Base-by-base conservation (phyloP, 2,797 vertebrate genomes). In the Eutrigla gurnardus region DNA sequence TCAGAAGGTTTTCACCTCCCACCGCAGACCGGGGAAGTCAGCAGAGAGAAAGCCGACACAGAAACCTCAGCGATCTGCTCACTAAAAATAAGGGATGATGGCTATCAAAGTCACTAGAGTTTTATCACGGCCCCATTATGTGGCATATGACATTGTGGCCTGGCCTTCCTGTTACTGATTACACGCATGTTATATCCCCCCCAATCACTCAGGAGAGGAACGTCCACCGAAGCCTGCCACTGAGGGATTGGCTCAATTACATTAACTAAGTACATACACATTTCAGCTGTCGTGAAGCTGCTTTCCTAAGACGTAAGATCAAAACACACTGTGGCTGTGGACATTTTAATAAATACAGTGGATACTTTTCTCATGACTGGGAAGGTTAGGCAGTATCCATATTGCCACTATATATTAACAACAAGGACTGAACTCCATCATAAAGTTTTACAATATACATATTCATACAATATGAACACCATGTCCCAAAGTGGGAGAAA, bases 121-220 rank as follows among this genome's bases (percentile, higher is more conserved):
- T 83, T 84, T 81, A 80, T 88, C 84, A 60, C 18, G 68, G 57
- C 53, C 66, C 43, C 70, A 60, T 75, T 81, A 83, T 80, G 78
- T 78, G 80, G 75, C 70, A 80, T 77, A 80, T 91, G 83, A 81
- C 81, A 85, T 64, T 63, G 49, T 14, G 68, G 59, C 59, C 47
- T 58, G 2, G 71, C 65, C 52, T 83, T 84, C 87, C 84, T 93
- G 92, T 77, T 89, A 81, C 88, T 91, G 89, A 94, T 94, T 93
- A 93, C 83, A 89, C 33, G 65, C 84, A 84, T 88, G 90, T 91
- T 89, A 91, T 83, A 86, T 69, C 91, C 84, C 25, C 25, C 25
- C 80, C 78, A 89, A 89, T 92, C 88, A 88, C 80, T 90, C 84
- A 90, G 80, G 81, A 72, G 65, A 86, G 70, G 79, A 82, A 81